Conservation (phyloP, 2,888 invertebrate genomes). For the Trichopoda pennipes region DNA sequence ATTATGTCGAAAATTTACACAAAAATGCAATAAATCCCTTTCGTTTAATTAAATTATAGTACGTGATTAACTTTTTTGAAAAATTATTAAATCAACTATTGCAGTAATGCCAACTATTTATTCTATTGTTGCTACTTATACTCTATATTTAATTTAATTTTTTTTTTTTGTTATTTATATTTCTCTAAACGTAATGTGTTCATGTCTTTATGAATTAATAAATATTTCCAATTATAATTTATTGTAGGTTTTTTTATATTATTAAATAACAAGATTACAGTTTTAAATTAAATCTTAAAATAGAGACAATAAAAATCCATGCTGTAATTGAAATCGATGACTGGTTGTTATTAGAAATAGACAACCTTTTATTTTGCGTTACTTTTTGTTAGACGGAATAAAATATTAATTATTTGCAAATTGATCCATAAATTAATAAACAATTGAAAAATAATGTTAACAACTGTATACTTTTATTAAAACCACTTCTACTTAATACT, state of each 20-base stretch:
- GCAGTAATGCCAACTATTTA: constrained; percentile 9
- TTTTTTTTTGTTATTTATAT: background rate
- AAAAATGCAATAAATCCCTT: constrained; percentile 32
- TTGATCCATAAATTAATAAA: constrained; percentile 62
- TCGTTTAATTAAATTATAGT: constrained; percentile 37
- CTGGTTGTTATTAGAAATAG: constrained; percentile 6
- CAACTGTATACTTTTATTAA: constrained; percentile 42
- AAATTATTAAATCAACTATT: background rate
- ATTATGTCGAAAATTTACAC: too few species aligned
- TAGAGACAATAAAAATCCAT: constrained; percentile 16
- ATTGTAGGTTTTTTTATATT: constrained; percentile 54
- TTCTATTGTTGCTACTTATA: constrained; percentile 18
- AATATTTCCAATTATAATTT: constrained; percentile 58
- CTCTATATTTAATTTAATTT: background rate
- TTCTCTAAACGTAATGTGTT: constrained; percentile 47
- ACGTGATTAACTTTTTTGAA: background rate
- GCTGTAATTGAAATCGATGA: constrained; percentile 49
- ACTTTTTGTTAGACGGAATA: constrained; percentile 25
- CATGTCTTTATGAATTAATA: constrained; percentile 64
- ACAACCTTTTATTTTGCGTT: constrained; percentile 44
- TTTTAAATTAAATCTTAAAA: constrained; percentile 31
- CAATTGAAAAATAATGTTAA: constrained; percentile 55
- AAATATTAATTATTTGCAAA: constrained; percentile 51
- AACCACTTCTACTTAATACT: constrained; percentile 6
- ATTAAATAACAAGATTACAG: constrained; percentile 59